Percentiles rank a stretch among this genome's conserved stretches.
Conservation (phyloP, 1,140 invertebrate genomes). For the Panagrolaimus sp. region DNA sequence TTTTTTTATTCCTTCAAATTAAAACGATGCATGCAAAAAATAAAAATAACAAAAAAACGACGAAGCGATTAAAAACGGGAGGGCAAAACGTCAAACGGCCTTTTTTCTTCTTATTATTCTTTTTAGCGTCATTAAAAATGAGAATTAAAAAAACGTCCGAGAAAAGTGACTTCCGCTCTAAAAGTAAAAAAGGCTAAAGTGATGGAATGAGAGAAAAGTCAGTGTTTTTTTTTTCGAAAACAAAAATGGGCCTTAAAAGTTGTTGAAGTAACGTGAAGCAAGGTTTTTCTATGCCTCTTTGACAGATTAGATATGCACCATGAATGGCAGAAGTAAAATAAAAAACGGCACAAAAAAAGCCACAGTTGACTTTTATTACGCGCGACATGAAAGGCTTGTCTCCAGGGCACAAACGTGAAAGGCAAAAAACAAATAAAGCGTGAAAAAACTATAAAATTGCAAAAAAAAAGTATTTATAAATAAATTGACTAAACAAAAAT, state of each 20-base stretch:
- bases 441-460: background rate
- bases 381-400: background rate
- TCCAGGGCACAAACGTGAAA: background rate
- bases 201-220: background rate
- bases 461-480: too few relatives aligned
- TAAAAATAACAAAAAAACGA: background rate
- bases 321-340: background rate
- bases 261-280: background rate
- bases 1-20: background rate
- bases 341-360: background rate
- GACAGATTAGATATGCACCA: background rate
- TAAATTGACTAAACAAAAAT: background rate
- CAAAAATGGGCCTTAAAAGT: background rate
- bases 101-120: background rate
- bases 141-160: slow-evolving; percentile 1
- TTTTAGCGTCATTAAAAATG: background rate
- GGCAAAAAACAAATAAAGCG: background rate
- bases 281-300: background rate
- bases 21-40: background rate
- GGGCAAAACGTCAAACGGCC: background rate
- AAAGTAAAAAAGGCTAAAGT: background rate
- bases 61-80: background rate
- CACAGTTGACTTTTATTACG: background rate
- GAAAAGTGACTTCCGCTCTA: background rate
- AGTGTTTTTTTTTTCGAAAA: background rate